Evolutionary conservation across 1,140 invertebrate genomes (phyloP), one percentile per base, ranked within the genome.

Genomic region (Drosophila funebris): DNA sequence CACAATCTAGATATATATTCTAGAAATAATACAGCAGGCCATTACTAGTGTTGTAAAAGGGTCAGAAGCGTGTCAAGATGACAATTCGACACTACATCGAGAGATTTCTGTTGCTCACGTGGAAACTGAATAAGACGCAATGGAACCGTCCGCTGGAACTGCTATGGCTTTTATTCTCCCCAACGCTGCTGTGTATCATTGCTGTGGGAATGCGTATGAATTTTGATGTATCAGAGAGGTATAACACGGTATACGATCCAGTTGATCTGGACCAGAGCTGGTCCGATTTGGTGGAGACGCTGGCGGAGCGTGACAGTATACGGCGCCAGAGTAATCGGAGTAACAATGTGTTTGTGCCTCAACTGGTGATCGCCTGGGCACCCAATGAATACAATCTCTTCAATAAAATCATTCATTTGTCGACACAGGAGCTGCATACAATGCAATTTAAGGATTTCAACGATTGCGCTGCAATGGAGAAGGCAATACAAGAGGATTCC

Each of bases 361-460:
- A 78, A n/a, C 3, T 84, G 44, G 6, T 70, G 1, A 53, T 89
- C 5, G 84, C 54, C 13, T 89, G 67, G 70, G 80, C 84, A 3
- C 84, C 84, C 14, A 3, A 33, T 0, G 2, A 39, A 0, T 66
- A 22, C 9, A 31, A 58, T 2, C 0, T 74, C 0, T 75, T 78
- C 20, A 2, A 3, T 0, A n/a, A 44, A 5, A 24, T 78, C 0
- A 78, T 89, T 24, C 0, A 9, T 0, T 0, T 22, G 11, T 33
- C 69, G 0, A 1, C 14, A 1, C 0, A 1, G 0, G 4, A 39
- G 0, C 11, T 89, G 4, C 9, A 36, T 0, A 27, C 52, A 0
- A 58, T 87, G 63, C 4, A 7, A 1, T 5, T 37, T 1, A 1
- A 18, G 0, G 6, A 4, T 0, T 76, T 50, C 13, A 2, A 11